Percentiles rank a stretch among this genome's conserved stretches.
Conservation (phyloP, 2,888 invertebrate genomes). For the Latrodectus hesperus region DNA sequence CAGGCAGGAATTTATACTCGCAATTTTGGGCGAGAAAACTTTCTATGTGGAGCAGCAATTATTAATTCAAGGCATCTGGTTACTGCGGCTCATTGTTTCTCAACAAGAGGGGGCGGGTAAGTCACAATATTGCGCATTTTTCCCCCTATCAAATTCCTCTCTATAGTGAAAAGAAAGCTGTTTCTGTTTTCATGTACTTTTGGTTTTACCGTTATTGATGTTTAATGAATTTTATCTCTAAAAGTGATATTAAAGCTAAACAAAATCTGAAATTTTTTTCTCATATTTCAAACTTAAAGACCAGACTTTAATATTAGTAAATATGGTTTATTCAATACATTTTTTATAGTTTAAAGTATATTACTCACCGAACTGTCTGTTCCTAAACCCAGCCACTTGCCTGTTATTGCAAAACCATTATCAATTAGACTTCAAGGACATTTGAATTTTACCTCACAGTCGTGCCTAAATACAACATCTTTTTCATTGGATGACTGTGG, state of each 20-base stretch:
- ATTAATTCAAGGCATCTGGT: slow-evolving; percentile 46
- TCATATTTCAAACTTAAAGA: neutral
- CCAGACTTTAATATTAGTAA: neutral
- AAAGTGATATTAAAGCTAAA: neutral
- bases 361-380: too few relatives aligned
- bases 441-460: too few relatives aligned
- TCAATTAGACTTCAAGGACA: neutral
- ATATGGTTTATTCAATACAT: too few relatives aligned
- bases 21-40: slow-evolving; percentile 53
- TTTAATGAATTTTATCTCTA: neutral
- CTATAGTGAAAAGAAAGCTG: neutral
- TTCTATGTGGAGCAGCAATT: slow-evolving; percentile 67
- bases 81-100: slow-evolving; percentile 69
- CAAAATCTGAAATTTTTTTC: neutral
- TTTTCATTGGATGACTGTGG: too few relatives aligned
- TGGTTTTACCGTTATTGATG: neutral
- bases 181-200: neutral
- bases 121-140: neutral
- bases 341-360: too few relatives aligned
- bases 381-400: too few relatives aligned
- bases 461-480: too few relatives aligned
- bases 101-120: slow-evolving; percentile 48
- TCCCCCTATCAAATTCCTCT: neutral
- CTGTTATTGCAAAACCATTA: too few relatives aligned
- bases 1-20: slow-evolving; percentile 60